Conservation (phyloP, 1,140 invertebrate genomes). For the Nomia melanderi region DNA sequence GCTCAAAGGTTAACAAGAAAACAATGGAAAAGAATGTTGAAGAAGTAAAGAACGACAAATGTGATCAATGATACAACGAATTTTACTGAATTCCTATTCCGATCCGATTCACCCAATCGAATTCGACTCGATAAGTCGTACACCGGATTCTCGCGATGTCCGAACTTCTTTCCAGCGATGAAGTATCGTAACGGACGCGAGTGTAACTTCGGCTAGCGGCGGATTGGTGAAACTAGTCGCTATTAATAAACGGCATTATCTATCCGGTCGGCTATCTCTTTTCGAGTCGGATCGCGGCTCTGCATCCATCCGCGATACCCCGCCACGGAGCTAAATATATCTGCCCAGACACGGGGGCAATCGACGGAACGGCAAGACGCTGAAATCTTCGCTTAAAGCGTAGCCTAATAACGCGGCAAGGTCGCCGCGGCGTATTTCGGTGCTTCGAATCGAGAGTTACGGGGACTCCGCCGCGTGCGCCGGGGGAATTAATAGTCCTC, state of each 20-base stretch:
- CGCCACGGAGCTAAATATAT: conserved; percentile 60
- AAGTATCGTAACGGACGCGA: not conserved
- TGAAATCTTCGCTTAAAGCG: conserved; percentile 56
- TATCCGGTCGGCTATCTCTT: conserved; percentile 16
- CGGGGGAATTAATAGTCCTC: conserved; percentile 23
- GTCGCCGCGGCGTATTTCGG: conserved; percentile 55
- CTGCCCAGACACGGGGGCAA: conserved; percentile 49
- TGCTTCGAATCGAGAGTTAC: conserved; percentile 43
- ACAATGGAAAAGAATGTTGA: too few species aligned
- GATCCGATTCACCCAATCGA: too few species aligned
- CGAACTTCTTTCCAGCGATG: too few species aligned
- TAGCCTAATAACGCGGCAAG: conserved; percentile 60
- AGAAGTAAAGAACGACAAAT: too few species aligned
- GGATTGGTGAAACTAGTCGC: conserved; percentile 7
- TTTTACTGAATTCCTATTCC: too few species aligned
- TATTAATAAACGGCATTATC: not conserved
- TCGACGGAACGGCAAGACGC: conserved; percentile 53
- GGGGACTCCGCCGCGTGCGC: not conserved
- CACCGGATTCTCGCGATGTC: too few species aligned
- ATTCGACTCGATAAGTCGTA: too few species aligned
- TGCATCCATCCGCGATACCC: conserved; percentile 50
- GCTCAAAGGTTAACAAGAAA: too few species aligned
- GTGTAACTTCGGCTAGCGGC: not conserved
- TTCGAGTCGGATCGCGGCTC: conserved; percentile 2
- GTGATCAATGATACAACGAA: too few species aligned